Base-by-base conservation (phyloP, 2,888 invertebrate genomes). In the Emmelina monodactyla region DNA sequence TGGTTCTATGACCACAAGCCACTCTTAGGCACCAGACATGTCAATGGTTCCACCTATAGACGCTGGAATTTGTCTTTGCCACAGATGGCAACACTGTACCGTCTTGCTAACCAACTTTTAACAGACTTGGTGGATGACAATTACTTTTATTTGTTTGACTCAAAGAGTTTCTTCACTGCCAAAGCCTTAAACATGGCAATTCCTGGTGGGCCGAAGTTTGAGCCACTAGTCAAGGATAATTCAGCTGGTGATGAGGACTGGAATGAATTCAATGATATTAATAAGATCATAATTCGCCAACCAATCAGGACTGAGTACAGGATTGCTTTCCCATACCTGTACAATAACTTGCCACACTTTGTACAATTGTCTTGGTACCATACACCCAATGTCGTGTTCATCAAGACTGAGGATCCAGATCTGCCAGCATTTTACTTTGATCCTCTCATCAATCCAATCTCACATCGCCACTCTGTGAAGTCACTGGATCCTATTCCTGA, bases 221-320 rank as follows among this genome's bases (percentile, higher is more conserved):
- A 99, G 66, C 99, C 99, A 0, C 79, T 99, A 3, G 96, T 99
- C 12, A 99, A 99, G 60, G 99, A 99, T 68, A 92, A 94, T 53
- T 96, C 95, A 55, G 90, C 94, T 34, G 94, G 94, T 1, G 99
- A 99, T 79, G 99, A 99, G 78, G 99, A 99, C 67, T 99, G 99
- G 99, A 99, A 99, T 76, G 99, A 99, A 76, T 99, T 99, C 60
- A 99, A 99, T 79, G 99, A 99, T 60, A 99, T 99, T 50, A 99
- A 99, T 70, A 99, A 99, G 79, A 98, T 99, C 53, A 99, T 99
- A 44, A 99, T 99, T 50, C 84, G 99, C 6, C 98, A 99, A 60
- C 98, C 98, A 2, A 94, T 99, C 47, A 85, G 99, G 43, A 99
- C 99, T 0, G 99, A 99, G 70, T 99, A 99, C 67, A 87, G 99